Conservation (phyloP, 2,888 invertebrate species). For the Eupithecia dodoneata region DNA sequence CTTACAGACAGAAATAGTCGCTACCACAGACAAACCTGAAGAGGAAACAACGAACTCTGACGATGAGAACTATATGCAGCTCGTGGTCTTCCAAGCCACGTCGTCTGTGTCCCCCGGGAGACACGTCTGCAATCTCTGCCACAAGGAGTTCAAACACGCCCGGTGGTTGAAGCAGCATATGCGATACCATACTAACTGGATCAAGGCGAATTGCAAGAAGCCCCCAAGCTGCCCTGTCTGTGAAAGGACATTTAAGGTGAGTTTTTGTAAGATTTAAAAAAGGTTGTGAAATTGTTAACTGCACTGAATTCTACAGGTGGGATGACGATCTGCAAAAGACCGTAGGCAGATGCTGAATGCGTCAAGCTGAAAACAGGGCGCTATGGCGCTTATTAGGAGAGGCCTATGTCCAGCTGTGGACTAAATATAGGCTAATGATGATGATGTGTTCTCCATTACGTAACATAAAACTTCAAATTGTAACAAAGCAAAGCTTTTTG, state of each 20-base stretch:
- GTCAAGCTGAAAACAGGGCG: too few species aligned
- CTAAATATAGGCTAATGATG: too few species aligned
- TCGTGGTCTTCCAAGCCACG: constrained; percentile 81
- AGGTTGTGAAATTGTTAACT: background rate
- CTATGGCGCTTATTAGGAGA: too few species aligned
- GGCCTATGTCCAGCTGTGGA: too few species aligned
- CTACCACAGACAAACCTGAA: constrained; percentile 55
- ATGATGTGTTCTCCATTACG: too few species aligned
- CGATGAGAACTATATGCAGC: constrained; percentile 76
- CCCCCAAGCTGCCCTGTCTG: constrained; percentile 86
- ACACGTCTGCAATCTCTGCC: constrained; percentile 86
- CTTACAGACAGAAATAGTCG: constrained; percentile 36
- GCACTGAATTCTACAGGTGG: too few species aligned
- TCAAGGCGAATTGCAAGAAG: constrained; percentile 86
- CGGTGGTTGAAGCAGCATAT: constrained; percentile 86
- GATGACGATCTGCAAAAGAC: too few species aligned
- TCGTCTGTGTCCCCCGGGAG: constrained; percentile 82
- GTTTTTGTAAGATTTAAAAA: constrained; percentile 12
- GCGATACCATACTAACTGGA: constrained; percentile 86
- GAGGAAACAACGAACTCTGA: constrained; percentile 70
- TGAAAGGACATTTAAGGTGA: constrained; percentile 84
- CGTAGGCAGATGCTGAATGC: too few species aligned
- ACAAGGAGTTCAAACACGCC: constrained; percentile 86
- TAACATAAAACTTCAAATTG: background rate
- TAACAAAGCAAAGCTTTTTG: background rate